Evolutionary conservation across 2,888 invertebrate species (phyloP).

Genomic region (Piscicola geometra): DNA sequence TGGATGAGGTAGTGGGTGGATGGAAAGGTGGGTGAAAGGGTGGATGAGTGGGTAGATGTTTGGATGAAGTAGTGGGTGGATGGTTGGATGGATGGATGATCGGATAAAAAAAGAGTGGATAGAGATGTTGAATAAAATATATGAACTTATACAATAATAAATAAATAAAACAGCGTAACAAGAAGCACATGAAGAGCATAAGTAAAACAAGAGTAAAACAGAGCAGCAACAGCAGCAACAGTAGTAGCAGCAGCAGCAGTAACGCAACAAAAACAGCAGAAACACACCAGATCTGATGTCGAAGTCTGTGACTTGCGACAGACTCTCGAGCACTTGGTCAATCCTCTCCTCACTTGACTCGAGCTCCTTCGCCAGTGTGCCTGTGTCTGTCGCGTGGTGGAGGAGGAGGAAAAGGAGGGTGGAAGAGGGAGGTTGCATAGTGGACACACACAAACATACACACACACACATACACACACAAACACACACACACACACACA

Average conservation of each 20-base stretch:
- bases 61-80: no score
- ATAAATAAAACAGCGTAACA: background rate
- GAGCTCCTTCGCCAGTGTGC: slow-evolving; percentile 60
- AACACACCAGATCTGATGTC: slow-evolving; percentile 65
- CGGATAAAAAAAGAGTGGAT: background rate
- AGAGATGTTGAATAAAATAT: no score
- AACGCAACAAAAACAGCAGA: no score
- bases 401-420: slow-evolving; percentile 62
- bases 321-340: slow-evolving; percentile 69
- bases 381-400: slow-evolving; percentile 49
- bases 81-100: no score
- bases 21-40: no score
- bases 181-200: no score
- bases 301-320: slow-evolving; percentile 67
- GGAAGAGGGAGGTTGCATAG: slow-evolving; percentile 90
- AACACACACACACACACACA: background rate
- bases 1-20: no score
- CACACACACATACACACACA: background rate
- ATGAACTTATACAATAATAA: no score
- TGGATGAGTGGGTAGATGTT: no score
- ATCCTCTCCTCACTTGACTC: slow-evolving; percentile 64
- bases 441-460: no score
- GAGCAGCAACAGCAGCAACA: no score
- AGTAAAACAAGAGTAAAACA: no score
- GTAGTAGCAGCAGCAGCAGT: background rate